Percentiles rank a stretch among this genome's conserved stretches.
Evolutionary conservation across 53 echinoderm and acorn worm genomes (phyloP).

Genomic region (Stichopus horrens): DNA sequence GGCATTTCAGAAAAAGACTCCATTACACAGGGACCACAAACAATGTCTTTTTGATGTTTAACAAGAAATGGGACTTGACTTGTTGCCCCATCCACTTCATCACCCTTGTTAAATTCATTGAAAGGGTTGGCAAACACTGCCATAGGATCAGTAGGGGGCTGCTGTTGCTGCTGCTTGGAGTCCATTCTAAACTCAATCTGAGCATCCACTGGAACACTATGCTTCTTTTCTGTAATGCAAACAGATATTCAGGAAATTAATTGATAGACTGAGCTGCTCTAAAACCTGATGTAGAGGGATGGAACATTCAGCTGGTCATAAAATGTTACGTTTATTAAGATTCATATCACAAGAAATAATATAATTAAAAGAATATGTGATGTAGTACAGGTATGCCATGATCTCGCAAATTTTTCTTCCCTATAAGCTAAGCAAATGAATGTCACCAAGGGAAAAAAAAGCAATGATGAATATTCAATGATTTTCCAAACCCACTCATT

Average conservation of each 20-base stretch:
- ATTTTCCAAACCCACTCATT: neutral
- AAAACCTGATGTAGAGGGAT: too few species aligned
- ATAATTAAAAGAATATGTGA: too few species aligned
- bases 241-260: neutral
- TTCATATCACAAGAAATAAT: too few species aligned
- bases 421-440: neutral
- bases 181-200: constrained; percentile 95
- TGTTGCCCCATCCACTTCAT: constrained; percentile 37
- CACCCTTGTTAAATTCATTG: constrained; percentile 29
- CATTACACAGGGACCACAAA: constrained; percentile 88
- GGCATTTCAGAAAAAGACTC: constrained; percentile 90
- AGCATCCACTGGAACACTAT: constrained; percentile 74
- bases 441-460: neutral
- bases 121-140: constrained; percentile 51
- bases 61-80: constrained; percentile 64
- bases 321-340: too few species aligned
- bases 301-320: too few species aligned
- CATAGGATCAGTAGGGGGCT: constrained; percentile 36
- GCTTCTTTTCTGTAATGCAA: constrained; percentile 34
- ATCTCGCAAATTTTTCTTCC: too few species aligned
- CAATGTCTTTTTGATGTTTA: constrained; percentile 72
- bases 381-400: too few species aligned
- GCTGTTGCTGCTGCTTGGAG: constrained; percentile 56
- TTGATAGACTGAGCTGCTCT: too few species aligned
- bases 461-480: neutral